Conservation (phyloP, 2,888 invertebrate species). For the Limnephilus auricula region DNA sequence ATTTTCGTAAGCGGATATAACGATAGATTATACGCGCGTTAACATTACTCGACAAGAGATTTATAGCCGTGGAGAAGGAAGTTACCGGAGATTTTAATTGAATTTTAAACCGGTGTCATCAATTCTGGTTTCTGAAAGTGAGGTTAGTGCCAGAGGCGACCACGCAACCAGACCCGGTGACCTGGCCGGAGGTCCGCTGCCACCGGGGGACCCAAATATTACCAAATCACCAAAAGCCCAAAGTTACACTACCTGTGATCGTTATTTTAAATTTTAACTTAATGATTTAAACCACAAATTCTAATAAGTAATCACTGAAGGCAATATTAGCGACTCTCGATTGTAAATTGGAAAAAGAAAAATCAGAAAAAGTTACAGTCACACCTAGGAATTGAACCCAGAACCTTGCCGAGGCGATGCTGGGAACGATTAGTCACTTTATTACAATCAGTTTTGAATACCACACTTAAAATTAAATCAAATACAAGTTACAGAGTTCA, state of each 20-base stretch:
- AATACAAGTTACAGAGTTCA: no score
- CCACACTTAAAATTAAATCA: no score
- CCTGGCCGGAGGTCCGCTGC: not conserved
- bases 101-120: slow-evolving; percentile 52
- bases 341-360: no score
- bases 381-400: no score
- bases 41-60: slow-evolving; percentile 15
- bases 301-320: no score
- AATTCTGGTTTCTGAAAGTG: slow-evolving; percentile 50
- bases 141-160: slow-evolving; percentile 17
- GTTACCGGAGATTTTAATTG: slow-evolving; percentile 55
- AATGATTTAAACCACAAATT: no score
- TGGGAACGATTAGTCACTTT: no score
- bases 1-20: not conserved
- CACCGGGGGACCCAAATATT: not conserved
- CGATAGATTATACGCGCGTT: not conserved
- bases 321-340: no score
- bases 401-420: no score
- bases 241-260: not conserved
- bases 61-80: slow-evolving; percentile 50
- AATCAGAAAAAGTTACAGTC: no score
- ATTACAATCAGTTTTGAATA: no score
- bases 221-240: not conserved
- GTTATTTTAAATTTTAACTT: no score
- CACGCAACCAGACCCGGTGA: not conserved